Evolutionary conservation across 1,140 invertebrate species (phyloP).

Genomic region (Listronotus oregonensis): DNA sequence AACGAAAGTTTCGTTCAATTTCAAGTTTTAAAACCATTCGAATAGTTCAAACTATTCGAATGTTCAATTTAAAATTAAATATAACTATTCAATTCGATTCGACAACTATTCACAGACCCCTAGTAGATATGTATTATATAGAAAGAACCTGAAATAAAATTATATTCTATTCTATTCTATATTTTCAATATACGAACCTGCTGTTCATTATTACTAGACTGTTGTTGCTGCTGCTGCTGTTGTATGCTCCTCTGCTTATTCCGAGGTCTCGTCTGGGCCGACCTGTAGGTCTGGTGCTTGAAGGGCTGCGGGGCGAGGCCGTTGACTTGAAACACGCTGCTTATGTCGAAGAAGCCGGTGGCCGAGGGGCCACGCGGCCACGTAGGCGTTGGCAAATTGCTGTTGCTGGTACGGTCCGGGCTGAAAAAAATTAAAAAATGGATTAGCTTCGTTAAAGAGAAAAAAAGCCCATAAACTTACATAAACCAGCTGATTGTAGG

Average conservation of each 20-base stretch:
- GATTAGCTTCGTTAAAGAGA: neutral
- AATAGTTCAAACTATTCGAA: too few relatives aligned
- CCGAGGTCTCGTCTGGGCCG: constrained; percentile 31
- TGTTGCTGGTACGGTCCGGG: constrained; percentile 56
- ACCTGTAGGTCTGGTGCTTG: constrained; percentile 57
- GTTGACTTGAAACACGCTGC: constrained; percentile 74
- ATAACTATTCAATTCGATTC: too few relatives aligned
- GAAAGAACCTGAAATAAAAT: too few relatives aligned
- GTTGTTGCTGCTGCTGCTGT: constrained; percentile 16
- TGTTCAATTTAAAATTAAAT: too few relatives aligned
- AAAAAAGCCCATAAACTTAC: constrained; percentile 59
- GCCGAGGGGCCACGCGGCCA: constrained; percentile 63
- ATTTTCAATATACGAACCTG: constrained; percentile 8
- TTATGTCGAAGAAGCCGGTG: constrained; percentile 71
- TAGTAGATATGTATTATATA: too few relatives aligned
- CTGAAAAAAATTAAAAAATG: constrained; percentile 23
- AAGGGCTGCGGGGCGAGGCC: constrained; percentile 70
- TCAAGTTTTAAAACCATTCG: too few relatives aligned
- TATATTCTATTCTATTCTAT: too few relatives aligned
- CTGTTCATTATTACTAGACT: constrained; percentile 1
- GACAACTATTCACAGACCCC: too few relatives aligned
- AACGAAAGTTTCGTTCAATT: too few relatives aligned
- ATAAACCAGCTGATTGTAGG: constrained; percentile 69
- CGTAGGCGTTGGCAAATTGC: constrained; percentile 62
- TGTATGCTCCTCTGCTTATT: constrained; percentile 25